phyloP scores from a whole-genome alignment of 2,888 invertebrate genomes.

The Embidobia sp. region DNA sequence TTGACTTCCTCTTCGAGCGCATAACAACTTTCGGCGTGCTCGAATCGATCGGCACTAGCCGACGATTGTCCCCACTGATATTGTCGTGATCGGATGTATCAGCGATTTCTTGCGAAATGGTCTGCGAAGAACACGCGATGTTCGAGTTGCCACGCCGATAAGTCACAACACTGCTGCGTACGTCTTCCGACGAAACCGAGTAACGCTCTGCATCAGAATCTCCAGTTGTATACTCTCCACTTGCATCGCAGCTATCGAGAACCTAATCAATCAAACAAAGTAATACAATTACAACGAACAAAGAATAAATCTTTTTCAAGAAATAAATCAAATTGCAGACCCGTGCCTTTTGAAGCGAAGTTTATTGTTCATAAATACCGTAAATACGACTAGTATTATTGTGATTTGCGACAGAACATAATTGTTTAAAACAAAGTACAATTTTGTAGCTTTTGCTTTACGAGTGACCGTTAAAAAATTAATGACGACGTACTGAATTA shows the following conservation, averaged over 20 bases:
- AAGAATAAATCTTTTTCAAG: not conserved
- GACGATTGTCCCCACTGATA: slow-evolving; percentile 61
- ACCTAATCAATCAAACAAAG: slow-evolving; percentile 67
- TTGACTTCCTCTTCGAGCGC: slow-evolving; percentile 84
- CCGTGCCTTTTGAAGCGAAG: not conserved
- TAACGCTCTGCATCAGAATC: slow-evolving; percentile 87
- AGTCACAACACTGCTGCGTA: slow-evolving; percentile 88
- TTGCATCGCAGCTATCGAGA: slow-evolving; percentile 92
- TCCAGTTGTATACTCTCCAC: slow-evolving; percentile 92
- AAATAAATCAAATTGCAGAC: not conserved
- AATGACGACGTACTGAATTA: no score
- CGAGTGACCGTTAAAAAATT: slow-evolving; percentile 19
- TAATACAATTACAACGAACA: not conserved
- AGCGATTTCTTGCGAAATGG: slow-evolving; percentile 79
- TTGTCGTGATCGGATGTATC: slow-evolving; percentile 73
- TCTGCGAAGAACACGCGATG: slow-evolving; percentile 73
- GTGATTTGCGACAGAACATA: not conserved
- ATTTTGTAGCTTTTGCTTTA: slow-evolving; percentile 12
- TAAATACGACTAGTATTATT: slow-evolving; percentile 10
- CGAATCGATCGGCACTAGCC: slow-evolving; percentile 66
- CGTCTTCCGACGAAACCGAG: slow-evolving; percentile 89
- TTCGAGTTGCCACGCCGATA: slow-evolving; percentile 82
- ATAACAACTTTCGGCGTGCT: slow-evolving; percentile 84
- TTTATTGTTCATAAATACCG: slow-evolving; percentile 1
- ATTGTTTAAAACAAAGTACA: slow-evolving; percentile 9